These are phyloP conservation scores for Limnephilus marmoratus DNA, from an alignment of 2,888 invertebrate species.

Conservation along the genomic window DNA sequence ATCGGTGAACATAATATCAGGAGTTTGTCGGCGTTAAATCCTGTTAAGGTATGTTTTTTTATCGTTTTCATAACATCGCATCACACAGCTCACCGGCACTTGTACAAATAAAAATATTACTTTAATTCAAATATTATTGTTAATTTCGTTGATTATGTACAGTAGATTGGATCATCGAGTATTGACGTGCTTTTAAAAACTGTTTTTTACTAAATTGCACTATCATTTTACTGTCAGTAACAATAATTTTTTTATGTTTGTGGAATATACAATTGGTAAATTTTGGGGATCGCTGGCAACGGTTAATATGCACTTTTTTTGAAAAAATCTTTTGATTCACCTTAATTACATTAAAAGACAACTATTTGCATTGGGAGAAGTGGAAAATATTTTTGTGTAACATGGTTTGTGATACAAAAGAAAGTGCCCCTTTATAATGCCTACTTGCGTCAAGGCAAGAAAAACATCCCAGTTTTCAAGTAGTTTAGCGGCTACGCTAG, in stretches of 20 bases:
- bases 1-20: constrained; percentile 5
- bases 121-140: not conserved
- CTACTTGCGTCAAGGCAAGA: too few relatives aligned
- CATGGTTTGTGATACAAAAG: too few relatives aligned
- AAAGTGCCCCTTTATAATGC: too few relatives aligned
- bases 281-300: too few relatives aligned
- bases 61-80: not conserved
- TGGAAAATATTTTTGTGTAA: too few relatives aligned
- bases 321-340: too few relatives aligned
- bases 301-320: too few relatives aligned
- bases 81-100: not conserved
- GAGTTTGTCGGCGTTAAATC: not conserved
- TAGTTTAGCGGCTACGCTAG: too few relatives aligned
- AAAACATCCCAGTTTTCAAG: too few relatives aligned
- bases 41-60: constrained; percentile 24
- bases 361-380: too few relatives aligned
- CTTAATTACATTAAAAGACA: too few relatives aligned
- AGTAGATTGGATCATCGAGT: not conserved
- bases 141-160: not conserved
- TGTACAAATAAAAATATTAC: not conserved
- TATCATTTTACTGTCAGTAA: not conserved
- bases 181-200: not conserved
- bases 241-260: not conserved
- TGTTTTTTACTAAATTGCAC: not conserved
- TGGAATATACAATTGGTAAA: too few relatives aligned